Conservation (phyloP, 2,113 vertebrate genomes). For the Pelmatolapia mariae region DNA sequence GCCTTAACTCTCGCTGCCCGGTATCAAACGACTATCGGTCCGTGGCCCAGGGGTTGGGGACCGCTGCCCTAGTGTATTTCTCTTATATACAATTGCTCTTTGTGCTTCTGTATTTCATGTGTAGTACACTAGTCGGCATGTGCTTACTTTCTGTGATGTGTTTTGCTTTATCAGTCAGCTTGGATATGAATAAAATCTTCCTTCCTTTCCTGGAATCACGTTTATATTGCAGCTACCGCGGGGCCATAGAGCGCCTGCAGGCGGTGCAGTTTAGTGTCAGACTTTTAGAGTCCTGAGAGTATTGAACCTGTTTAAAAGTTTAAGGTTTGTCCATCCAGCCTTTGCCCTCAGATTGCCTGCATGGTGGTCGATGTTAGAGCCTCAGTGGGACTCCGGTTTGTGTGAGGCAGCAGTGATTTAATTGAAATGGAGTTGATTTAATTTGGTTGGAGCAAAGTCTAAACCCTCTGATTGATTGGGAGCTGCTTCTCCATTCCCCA, state of each 20-base stretch:
- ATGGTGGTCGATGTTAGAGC: constrained; percentile 20
- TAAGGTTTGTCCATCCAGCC: neutral
- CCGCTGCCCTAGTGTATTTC: neutral
- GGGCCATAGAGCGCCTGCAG: neutral
- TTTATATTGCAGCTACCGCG: neutral
- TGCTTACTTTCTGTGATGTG: neutral
- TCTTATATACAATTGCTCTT: neutral
- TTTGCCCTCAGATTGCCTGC: constrained; percentile 3
- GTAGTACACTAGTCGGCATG: neutral
- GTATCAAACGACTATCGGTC: neutral
- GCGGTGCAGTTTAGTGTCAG: neutral
- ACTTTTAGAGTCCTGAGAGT: neutral
- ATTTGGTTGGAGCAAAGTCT: constrained; percentile 51
- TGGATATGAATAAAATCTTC: neutral
- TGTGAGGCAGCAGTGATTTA: constrained; percentile 26
- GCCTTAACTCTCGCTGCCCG: neutral
- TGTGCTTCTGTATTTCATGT: neutral
- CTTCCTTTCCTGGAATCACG: neutral
- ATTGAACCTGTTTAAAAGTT: constrained; percentile 17
- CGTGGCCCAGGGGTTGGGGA: neutral
- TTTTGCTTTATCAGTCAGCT: neutral
- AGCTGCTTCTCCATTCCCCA: constrained; percentile 18
- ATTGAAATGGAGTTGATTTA: constrained; percentile 58
- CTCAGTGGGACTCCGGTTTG: constrained; percentile 18
- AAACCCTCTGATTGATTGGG: constrained; percentile 51